phyloP scores from a whole-genome alignment of 1,140 invertebrate species.

The Akabosia matsudoensis region DNA sequence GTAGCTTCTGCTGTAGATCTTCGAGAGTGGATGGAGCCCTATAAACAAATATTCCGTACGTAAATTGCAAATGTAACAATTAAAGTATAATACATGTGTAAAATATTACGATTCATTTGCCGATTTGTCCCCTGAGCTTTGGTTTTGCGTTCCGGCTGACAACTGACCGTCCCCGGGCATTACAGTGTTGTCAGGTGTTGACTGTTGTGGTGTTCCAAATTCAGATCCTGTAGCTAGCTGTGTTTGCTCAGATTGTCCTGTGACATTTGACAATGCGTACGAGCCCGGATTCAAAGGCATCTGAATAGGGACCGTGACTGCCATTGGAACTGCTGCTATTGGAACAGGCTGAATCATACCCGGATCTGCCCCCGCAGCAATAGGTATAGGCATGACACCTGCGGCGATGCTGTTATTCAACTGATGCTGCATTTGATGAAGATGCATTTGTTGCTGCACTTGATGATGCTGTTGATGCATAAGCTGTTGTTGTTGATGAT shows the following conservation, averaged over 20 bases:
- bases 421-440: constrained; percentile 24
- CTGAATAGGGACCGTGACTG: background rate
- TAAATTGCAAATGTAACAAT: background rate
- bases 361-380: background rate
- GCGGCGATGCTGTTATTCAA: background rate
- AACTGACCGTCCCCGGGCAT: constrained; percentile 30
- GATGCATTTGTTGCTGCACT: constrained; percentile 26
- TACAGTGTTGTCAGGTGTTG: constrained; percentile 49
- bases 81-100: background rate
- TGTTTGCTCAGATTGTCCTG: background rate
- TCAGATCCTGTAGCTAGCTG: constrained; percentile 26
- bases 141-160: constrained; percentile 55
- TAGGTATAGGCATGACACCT: background rate
- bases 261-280: background rate
- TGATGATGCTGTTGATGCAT: constrained; percentile 26
- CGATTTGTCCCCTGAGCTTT: constrained; percentile 53
- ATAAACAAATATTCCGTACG: background rate
- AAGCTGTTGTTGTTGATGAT: background rate
- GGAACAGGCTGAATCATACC: background rate
- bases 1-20: constrained; percentile 58
- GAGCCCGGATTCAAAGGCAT: background rate
- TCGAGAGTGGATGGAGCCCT: constrained; percentile 57
- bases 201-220: constrained; percentile 45
- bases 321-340: constrained; percentile 18
- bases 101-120: constrained; percentile 3